A percentile compares a stretch with the other conserved stretches of the same genome.
Conservation (phyloP, 1,140 invertebrate species). For the Caerostris darwini region DNA sequence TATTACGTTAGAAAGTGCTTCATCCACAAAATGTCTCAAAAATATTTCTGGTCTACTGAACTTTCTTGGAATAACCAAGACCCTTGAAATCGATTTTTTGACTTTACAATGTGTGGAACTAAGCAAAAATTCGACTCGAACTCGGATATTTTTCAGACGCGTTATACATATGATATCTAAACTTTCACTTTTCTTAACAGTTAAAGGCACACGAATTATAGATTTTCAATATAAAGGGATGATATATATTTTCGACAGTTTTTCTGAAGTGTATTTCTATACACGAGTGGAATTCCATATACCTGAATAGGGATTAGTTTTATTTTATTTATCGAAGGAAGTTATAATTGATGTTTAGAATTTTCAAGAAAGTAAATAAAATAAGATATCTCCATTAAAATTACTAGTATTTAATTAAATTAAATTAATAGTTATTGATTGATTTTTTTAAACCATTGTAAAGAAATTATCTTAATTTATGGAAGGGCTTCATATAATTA, state of each 20-base stretch:
- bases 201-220: conserved; percentile 36
- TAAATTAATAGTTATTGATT: too few species aligned
- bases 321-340: too few species aligned
- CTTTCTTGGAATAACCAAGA: conserved; percentile 45
- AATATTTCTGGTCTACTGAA: conserved; percentile 53
- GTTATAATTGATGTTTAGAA: too few species aligned
- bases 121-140: conserved; percentile 49
- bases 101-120: conserved; percentile 57
- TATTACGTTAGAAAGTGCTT: conserved; percentile 49
- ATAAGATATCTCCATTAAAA: too few species aligned
- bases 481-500: too few species aligned
- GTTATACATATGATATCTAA: conserved; percentile 27
- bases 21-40: conserved; percentile 59
- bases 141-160: conserved; percentile 49
- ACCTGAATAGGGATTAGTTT: too few species aligned
- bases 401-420: too few species aligned
- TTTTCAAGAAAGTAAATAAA: too few species aligned
- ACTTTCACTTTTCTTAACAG: conserved; percentile 40
- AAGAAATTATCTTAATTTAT: too few species aligned
- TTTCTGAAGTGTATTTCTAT: background rate
- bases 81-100: conserved; percentile 37
- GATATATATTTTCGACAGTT: conserved; percentile 26
- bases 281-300: too few species aligned
- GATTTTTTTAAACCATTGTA: too few species aligned
- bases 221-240: conserved; percentile 3